These are phyloP conservation scores for Hecatera dysodea DNA, from an alignment of 2,888 invertebrate genomes.

Conservation along the genomic window DNA sequence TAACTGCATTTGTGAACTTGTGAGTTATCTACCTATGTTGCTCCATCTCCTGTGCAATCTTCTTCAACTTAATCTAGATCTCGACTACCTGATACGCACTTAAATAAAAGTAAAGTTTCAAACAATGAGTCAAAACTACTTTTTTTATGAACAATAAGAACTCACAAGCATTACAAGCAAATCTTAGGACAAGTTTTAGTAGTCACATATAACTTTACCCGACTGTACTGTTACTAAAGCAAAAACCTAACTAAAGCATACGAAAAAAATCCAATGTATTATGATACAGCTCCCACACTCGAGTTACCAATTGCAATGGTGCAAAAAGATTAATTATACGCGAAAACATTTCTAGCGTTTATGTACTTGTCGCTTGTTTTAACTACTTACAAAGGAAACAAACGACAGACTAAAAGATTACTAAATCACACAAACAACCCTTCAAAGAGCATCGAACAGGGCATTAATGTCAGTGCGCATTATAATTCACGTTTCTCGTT, in stretches of 20 bases:
- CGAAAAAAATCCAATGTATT: conserved; percentile 29
- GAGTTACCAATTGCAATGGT: conserved; percentile 45
- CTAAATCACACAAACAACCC: conserved; percentile 66
- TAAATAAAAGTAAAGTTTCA: neutral
- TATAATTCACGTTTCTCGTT: conserved; percentile 69
- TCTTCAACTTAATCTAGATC: neutral
- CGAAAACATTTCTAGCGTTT: conserved; percentile 42
- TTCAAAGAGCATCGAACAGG: conserved; percentile 52
- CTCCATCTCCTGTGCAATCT: conserved; percentile 20
- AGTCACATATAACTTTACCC: conserved; percentile 9
- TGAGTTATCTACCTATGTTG: conserved; percentile 16
- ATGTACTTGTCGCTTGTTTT: conserved; percentile 12
- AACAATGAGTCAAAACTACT: neutral
- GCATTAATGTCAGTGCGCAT: conserved; percentile 69
- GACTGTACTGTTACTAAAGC: conserved; percentile 29
- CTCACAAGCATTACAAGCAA: neutral
- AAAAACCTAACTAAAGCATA: conserved; percentile 6
- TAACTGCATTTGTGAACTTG: conserved; percentile 39
- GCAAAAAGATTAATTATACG: conserved; percentile 46
- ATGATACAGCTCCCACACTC: conserved; percentile 51
- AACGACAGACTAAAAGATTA: conserved; percentile 62
- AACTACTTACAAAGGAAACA: conserved; percentile 34
- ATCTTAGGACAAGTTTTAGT: neutral
- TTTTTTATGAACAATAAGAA: too few species aligned
- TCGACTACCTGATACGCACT: neutral